Base-by-base conservation (phyloP, 2,113 vertebrate genomes). In the Hyperopisus bebe region DNA sequence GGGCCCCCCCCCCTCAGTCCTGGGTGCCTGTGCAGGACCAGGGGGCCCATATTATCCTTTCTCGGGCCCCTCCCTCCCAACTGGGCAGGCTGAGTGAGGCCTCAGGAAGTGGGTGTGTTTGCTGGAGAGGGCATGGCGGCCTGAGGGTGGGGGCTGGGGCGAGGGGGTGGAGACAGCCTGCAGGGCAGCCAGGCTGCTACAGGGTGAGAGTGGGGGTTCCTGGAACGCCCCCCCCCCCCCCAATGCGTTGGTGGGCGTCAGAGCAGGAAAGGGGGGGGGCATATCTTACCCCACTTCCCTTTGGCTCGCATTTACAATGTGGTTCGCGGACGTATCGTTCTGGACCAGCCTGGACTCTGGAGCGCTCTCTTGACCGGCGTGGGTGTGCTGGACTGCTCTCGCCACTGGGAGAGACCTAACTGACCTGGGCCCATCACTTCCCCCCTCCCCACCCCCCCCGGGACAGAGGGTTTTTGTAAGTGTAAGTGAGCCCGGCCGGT, bases 21-120 rank as follows among this genome's bases (percentile, higher is more conserved):
- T 17, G 17, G 19, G 42, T 83, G 80, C 2, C 21, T 84, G 77
- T 44, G 44, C 8, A n/a, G 44, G 82, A n/a, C 44, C 39, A 1
- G 35, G 13, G 74, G 44, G 7, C 53, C 27, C 10, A 24, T 82
- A 51, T 89, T 51, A 21, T 77, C 48, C 31, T 89, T 39, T 21
- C 11, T 50, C 48, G 42, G 8, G 48, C 53, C 86, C 58, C 80
- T 84, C 39, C 86, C 89, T n/a, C 89, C 44, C 93, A 91, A 66
- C 51, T 92, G 92, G 93, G 93, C 91, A 91, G 92, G 92, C 91
- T 92, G 92, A 35, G 1, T 90, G 92, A 95, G 96, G 96, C 95
- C 95, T 96, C 97, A 96, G 98, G 97, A 99, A 99, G 94, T 97
- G 97, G 96, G 98, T 97, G 97, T 97, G 95, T 44, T 39, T 94